Evolutionary conservation across 1,140 invertebrate genomes (phyloP), one percentile per base, ranked within the genome.

Genomic region (Zaprionus camerounensis): DNA sequence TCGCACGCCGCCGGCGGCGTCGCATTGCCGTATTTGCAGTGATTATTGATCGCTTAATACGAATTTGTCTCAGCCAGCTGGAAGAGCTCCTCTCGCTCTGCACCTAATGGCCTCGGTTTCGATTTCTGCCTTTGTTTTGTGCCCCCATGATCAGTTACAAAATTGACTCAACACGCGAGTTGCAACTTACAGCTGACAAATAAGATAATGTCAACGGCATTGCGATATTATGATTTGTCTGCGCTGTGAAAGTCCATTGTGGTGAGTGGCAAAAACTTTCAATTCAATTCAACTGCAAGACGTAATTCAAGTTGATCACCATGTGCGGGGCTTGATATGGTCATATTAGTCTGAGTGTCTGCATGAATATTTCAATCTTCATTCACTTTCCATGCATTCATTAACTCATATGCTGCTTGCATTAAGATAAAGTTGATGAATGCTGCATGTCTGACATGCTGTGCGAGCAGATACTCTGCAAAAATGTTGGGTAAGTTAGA

Each of bases 11-110:
- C 36, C 61, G 24, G 24, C 28, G 84, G 84, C 78, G 78, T 88
- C 84, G 55, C 84, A 74, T 73, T 88, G 84, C 51, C 84, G 78
- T 80, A 90, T 90, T 90, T 90, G 84, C 85, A 79, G 82, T 80
- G 86, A 85, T 90, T 90, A 85, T 90, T 90, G 85, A 90, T 90
- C 82, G 85, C 85, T 90, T 91, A 90, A 90, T 90, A 90, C 73
- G 76, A 82, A 85, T 81, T 87, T 84, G 70, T 61, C n/a, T 57
- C 34, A 13, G 41, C 17, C 58, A 41, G 34, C 28, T 56, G 58
- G 36, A 44, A 41, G 38, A n/a, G 4, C 38, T n/a, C 5, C 38
- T 41, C 4, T 15, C 15, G 13, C 38, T 41, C 38, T 5, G 5
- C 15, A 5, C 15, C n/a, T 17, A 67, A 36, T 64, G 55, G 53